Conservation (phyloP, 1,140 invertebrate species). For the Tyrophagus putrescentiae region DNA sequence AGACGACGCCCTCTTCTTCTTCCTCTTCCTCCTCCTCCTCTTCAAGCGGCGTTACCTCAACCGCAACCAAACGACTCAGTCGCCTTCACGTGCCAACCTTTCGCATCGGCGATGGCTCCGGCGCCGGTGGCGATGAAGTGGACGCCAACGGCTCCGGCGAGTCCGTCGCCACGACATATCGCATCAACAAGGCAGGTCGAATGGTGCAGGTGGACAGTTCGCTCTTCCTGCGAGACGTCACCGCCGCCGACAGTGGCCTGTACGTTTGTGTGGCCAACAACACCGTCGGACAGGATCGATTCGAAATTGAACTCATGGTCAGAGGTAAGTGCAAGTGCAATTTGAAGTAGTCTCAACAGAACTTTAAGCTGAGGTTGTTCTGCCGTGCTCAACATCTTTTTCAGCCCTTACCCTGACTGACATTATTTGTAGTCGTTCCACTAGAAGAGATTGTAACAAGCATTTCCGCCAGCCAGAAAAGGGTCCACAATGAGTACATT, state of each 20-base stretch:
- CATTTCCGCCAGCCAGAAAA: too few relatives aligned
- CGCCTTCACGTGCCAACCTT: conserved; percentile 3
- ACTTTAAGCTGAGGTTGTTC: too few relatives aligned
- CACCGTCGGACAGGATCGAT: conserved; percentile 27
- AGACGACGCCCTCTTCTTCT: neutral
- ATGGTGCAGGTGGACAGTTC: conserved; percentile 2
- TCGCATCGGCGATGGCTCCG: neutral
- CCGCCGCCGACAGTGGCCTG: conserved; percentile 25
- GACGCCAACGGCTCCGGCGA: neutral
- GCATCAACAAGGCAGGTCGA: neutral
- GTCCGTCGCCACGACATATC: neutral
- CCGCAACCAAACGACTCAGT: neutral
- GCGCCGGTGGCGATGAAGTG: neutral
- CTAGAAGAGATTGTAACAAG: too few relatives aligned
- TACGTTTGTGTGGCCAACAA: conserved; percentile 30
- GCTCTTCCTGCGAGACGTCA: conserved; percentile 24
- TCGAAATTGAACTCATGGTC: conserved; percentile 27
- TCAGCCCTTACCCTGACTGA: too few relatives aligned
- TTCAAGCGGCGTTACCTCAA: neutral
- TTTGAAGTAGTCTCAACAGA: neutral
- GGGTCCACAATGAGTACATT: too few relatives aligned
- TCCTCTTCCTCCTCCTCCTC: neutral
- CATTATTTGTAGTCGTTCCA: too few relatives aligned
- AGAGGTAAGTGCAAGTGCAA: conserved; percentile 22
- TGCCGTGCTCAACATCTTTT: too few relatives aligned